Evolutionary conservation across 2,797 vertebrate species (phyloP), one percentile per base, ranked within the genome.

Genomic region (Taenioides sp.): DNA sequence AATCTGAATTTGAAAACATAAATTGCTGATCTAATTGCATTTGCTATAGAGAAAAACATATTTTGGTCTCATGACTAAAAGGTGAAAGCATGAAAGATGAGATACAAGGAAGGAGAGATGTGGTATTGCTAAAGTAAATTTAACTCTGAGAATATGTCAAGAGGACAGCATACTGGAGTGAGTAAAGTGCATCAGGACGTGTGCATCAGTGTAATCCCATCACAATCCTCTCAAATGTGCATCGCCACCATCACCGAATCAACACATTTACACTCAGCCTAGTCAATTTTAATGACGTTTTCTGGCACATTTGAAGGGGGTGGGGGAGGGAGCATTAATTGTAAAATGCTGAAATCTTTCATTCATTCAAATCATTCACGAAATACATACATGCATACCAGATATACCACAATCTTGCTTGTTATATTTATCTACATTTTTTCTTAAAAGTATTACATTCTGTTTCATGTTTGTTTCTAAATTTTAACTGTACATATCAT

Each of bases 131-230:
- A 40, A 74, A 50, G 34, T 76, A 74, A 84, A 78, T 72, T 25
- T 73, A 71, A 34, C 16, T 22, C 18, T 7, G 75, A 43, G 70
- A 71, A 70, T 49, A 70, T 71, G 57, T 65, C 63, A 47, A 4
- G 2, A 47, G 62, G 40, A 65, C 17, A 47, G 34, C 70, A n/a
- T 64, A 37, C 37, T 72, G 72, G 59, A 59, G 52, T 17, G 52
- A 69, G n/a, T 47, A 72, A 75, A 75, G 55, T 71, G 78, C 40
- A 27, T 58, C 23, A 23, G 58, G 22, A 3, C 80, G 79, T 67
- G 34, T 75, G 82, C 64, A 0, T 40, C 37, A 80, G 27, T 70
- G 40, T 70, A 67, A 77, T 74, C 67, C 52, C 17, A 14, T 52
- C 54, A 70, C 60, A 76, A 72, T 17, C 5, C 64, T 62, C 31